A percentile compares a stretch with the other conserved stretches of the same genome.
Conservation (phyloP, 2,797 vertebrate genomes). For the Chanos chanos region DNA sequence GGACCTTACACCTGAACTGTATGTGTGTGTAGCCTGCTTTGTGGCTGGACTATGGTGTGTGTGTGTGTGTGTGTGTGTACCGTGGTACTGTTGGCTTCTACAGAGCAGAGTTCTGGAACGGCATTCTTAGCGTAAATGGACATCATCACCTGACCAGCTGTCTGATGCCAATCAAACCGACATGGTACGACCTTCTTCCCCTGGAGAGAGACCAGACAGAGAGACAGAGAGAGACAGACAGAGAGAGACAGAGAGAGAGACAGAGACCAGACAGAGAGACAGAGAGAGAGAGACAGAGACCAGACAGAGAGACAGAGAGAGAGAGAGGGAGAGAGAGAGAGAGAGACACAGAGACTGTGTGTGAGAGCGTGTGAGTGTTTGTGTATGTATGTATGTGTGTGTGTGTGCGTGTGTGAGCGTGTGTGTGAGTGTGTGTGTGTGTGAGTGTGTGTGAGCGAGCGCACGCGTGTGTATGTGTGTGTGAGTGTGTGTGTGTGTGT, state of each 20-base stretch:
- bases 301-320: not conserved
- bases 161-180: constrained; percentile 97
- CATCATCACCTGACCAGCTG: constrained; percentile 90
- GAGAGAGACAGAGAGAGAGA: not conserved
- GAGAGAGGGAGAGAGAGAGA: not conserved
- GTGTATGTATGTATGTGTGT: not conserved
- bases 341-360: not conserved
- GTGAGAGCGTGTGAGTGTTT: not conserved
- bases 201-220: constrained; percentile 45
- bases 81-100: constrained; percentile 87
- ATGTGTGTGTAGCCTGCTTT: too few species aligned
- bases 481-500: not conserved
- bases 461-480: not conserved
- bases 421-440: not conserved
- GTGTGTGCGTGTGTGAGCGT: not conserved
- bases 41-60: too few species aligned
- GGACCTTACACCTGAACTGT: too few species aligned
- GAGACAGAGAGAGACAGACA: not conserved
- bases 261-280: too few species aligned
- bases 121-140: constrained; percentile 93
- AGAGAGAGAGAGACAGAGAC: not conserved
- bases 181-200: constrained; percentile 84
- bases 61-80: too few species aligned
- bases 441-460: not conserved
- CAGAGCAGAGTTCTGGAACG: constrained; percentile 82